These are phyloP conservation scores for Riparia riparia DNA, from an alignment of 2,113 vertebrate genomes.

Conservation along the genomic window DNA sequence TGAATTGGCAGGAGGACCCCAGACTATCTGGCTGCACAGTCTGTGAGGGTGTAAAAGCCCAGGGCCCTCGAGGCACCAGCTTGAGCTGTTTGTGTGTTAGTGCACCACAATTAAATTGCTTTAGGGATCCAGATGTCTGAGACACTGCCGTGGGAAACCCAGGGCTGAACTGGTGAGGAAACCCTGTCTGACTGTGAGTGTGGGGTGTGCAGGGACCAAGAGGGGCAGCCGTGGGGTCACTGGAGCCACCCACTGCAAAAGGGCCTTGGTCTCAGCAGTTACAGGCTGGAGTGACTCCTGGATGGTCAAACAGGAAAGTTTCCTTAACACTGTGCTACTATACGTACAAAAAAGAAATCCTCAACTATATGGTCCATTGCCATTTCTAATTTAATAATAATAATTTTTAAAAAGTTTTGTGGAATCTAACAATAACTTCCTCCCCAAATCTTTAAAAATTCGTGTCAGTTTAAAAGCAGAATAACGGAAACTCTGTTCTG, in stretches of 20 bases:
- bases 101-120: background rate
- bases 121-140: background rate
- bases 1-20: background rate
- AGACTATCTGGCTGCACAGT: background rate
- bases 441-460: background rate
- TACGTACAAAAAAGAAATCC: background rate
- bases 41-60: background rate
- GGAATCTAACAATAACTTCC: background rate
- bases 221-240: rapidly evolving
- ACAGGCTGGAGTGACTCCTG: background rate
- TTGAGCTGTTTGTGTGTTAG: background rate
- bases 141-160: rapidly evolving
- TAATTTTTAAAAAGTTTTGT: background rate
- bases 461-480: background rate
- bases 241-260: background rate
- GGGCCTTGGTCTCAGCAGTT: background rate
- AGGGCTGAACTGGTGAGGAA: background rate
- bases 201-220: background rate
- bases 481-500: background rate
- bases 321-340: background rate
- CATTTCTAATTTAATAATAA: background rate
- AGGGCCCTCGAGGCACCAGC: background rate
- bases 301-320: background rate
- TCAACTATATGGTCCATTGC: background rate
- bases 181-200: background rate